These are phyloP conservation scores for Drosophila phalerata DNA, from an alignment of 2,888 invertebrate species.

Conservation along the genomic window DNA sequence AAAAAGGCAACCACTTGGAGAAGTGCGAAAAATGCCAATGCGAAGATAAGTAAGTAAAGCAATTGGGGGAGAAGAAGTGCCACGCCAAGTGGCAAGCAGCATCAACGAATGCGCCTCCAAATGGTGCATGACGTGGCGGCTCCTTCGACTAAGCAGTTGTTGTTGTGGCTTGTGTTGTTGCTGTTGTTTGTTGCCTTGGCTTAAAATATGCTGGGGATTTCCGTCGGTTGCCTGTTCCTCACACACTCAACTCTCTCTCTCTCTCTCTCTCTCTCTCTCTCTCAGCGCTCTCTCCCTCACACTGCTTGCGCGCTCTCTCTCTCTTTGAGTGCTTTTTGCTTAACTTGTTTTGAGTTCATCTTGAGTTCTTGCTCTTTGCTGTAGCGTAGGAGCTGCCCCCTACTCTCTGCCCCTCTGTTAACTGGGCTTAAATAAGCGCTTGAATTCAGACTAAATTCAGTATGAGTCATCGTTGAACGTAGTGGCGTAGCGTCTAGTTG, in stretches of 20 bases:
- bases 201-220: constrained; percentile 70
- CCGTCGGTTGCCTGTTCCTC: constrained; percentile 33
- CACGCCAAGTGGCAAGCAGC: constrained; percentile 2
- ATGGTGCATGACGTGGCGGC: constrained; percentile 54
- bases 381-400: constrained; percentile 29
- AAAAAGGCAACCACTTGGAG: constrained; percentile 48
- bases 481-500: constrained; percentile 33
- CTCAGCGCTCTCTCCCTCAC: constrained; percentile 14
- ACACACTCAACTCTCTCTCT: not conserved
- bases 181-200: constrained; percentile 18
- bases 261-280: constrained; percentile 13
- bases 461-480: constrained; percentile 67
- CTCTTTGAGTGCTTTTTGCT: constrained; percentile 24
- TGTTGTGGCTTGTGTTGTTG: constrained; percentile 9
- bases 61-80: constrained; percentile 25
- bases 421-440: constrained; percentile 62
- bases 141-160: constrained; percentile 39
- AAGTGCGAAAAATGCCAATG: constrained; percentile 61
- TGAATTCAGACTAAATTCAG: constrained; percentile 74
- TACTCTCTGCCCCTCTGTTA: constrained; percentile 22
- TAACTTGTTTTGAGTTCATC: constrained; percentile 42
- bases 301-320: not conserved
- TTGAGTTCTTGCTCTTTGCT: constrained; percentile 19
- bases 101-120: constrained; percentile 29
- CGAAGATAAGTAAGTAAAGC: constrained; percentile 33